These are phyloP conservation scores for Carapus acus DNA, from an alignment of 2,797 vertebrate species.

Conservation along the genomic window DNA sequence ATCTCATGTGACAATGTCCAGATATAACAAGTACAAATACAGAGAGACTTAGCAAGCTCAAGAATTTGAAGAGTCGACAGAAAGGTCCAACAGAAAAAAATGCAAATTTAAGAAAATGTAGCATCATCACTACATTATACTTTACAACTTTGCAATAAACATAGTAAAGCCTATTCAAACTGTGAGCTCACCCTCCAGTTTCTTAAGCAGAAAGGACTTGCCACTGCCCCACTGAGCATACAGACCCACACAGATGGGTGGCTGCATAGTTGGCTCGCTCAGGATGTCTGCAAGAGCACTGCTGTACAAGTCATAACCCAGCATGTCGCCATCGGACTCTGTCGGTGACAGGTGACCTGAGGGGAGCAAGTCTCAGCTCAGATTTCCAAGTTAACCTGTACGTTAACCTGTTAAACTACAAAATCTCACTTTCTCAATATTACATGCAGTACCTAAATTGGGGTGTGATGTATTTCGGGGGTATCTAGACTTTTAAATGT, in stretches of 20 bases:
- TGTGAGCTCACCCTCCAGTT: slow-evolving; percentile 84
- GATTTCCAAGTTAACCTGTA: no score
- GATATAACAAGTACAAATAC: no score
- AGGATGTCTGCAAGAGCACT: slow-evolving; percentile 93
- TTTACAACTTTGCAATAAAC: background rate
- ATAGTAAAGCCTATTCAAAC: background rate
- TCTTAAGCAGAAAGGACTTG: slow-evolving; percentile 96
- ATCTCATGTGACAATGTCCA: no score
- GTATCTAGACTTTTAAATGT: no score
- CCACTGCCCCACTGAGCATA: slow-evolving; percentile 98
- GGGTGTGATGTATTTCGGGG: no score
- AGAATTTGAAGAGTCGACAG: no score
- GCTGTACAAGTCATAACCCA: slow-evolving; percentile 95
- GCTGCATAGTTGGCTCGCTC: slow-evolving; percentile 97
- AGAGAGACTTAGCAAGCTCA: no score
- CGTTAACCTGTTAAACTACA: no score
- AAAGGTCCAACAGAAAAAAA: no score
- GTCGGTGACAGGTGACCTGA: slow-evolving; percentile 93
- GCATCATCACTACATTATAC: background rate
- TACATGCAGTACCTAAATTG: no score
- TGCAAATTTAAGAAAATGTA: no score
- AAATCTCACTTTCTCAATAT: no score
- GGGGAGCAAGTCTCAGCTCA: background rate
- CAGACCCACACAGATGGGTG: slow-evolving; percentile 93
- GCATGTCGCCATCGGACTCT: slow-evolving; percentile 92